A percentile compares a stretch with the other conserved stretches of the same genome.
phyloP scores from a whole-genome alignment of 1,140 invertebrate genomes.

The Kradibia gibbosae region DNA sequence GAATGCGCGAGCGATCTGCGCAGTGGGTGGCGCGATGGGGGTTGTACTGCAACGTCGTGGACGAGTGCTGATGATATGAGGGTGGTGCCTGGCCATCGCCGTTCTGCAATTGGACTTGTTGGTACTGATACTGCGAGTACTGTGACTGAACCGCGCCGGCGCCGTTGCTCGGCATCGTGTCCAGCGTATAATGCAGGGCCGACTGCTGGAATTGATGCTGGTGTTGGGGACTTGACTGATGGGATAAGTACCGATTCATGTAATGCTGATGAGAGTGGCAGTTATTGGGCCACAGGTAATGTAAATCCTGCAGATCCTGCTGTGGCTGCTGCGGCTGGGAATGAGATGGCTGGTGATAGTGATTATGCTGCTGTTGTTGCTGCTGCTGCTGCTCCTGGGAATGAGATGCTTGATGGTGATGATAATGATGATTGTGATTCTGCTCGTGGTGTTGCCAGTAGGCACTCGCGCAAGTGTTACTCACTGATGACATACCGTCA shows the following conservation, averaged over 20 bases:
- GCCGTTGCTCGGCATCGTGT: neutral
- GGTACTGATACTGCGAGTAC: slow-evolving; percentile 50
- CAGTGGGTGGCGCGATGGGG: slow-evolving; percentile 50
- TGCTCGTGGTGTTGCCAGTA: slow-evolving; percentile 67
- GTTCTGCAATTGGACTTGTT: slow-evolving; percentile 62
- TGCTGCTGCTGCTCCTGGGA: slow-evolving; percentile 52
- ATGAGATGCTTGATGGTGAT: slow-evolving; percentile 46
- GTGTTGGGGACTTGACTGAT: slow-evolving; percentile 22
- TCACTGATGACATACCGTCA: slow-evolving; percentile 55
- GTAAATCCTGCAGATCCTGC: slow-evolving; percentile 47
- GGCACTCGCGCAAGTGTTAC: slow-evolving; percentile 53
- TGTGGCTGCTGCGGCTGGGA: slow-evolving; percentile 54
- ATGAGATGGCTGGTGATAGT: slow-evolving; percentile 50
- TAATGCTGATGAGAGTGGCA: neutral
- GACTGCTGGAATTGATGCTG: slow-evolving; percentile 56
- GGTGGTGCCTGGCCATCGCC: slow-evolving; percentile 57
- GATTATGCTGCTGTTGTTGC: slow-evolving; percentile 49
- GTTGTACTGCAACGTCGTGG: slow-evolving; percentile 54
- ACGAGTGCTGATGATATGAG: slow-evolving; percentile 54
- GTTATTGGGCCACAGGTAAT: slow-evolving; percentile 24
- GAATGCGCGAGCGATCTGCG: slow-evolving; percentile 44
- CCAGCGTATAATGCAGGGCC: slow-evolving; percentile 52
- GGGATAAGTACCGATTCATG: slow-evolving; percentile 10
- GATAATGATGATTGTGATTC: slow-evolving; percentile 55
- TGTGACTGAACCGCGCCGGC: slow-evolving; percentile 51